Evolutionary conservation across 2,888 invertebrate species (phyloP).

Genomic region (Drosophila mercatorum): DNA sequence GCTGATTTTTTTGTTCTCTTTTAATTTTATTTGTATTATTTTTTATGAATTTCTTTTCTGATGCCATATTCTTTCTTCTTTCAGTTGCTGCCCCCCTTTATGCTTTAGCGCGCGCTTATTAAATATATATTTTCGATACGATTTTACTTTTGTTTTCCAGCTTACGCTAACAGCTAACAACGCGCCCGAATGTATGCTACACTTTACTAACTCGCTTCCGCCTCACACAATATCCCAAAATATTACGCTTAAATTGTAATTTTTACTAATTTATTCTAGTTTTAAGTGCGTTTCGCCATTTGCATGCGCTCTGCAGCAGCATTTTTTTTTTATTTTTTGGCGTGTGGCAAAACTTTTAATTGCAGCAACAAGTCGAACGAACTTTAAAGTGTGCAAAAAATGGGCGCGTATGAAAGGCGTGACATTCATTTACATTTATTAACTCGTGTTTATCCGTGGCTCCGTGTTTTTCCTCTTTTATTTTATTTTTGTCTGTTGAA

Average conservation of each 20-base stretch:
- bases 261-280: conserved; percentile 43
- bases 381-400: conserved; percentile 17
- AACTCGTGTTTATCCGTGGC: conserved; percentile 68
- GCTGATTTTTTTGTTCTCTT: conserved; percentile 27
- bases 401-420: conserved; percentile 24
- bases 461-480: conserved; percentile 36
- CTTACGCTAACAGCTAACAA: conserved; percentile 32
- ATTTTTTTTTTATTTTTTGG: background rate
- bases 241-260: conserved; percentile 18
- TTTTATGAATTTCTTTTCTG: conserved; percentile 23
- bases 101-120: conserved; percentile 40
- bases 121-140: background rate
- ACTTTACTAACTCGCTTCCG: conserved; percentile 37
- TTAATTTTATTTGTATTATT: conserved; percentile 5
- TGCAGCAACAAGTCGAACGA: conserved; percentile 60
- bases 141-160: conserved; percentile 41
- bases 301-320: conserved; percentile 57
- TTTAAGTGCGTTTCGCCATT: conserved; percentile 55
- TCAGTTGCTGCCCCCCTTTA: conserved; percentile 44
- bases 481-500: conserved; percentile 24
- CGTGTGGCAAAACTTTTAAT: conserved; percentile 34
- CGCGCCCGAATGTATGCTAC: conserved; percentile 44
- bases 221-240: conserved; percentile 15
- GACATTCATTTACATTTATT: conserved; percentile 81
- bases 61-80: conserved; percentile 39